Conservation (phyloP, 2,797 vertebrate genomes). For the Danio jaintianensis region DNA sequence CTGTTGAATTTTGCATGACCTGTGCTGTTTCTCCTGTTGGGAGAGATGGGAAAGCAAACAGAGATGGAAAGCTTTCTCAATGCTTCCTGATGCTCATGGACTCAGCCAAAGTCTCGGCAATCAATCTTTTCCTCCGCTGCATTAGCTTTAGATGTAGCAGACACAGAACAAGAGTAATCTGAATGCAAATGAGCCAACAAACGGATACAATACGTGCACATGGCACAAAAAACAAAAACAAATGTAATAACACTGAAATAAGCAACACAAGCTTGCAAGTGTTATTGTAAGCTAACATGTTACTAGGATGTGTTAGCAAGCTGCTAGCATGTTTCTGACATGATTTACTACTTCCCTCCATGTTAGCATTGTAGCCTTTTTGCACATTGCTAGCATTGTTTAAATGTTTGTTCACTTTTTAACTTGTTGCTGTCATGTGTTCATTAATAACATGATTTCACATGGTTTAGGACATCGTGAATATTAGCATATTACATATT, state of each 20-base stretch:
- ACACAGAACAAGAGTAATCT: conserved; percentile 51
- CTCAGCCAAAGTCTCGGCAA: conserved; percentile 43
- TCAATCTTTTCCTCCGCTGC: conserved; percentile 51
- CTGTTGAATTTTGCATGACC: conserved; percentile 61
- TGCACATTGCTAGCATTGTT: too few species aligned
- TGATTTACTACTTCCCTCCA: too few species aligned
- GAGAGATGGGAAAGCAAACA: conserved; percentile 50
- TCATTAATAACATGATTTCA: too few species aligned
- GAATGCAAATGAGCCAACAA: conserved; percentile 62
- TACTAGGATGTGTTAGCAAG: too few species aligned
- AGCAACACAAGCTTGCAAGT: neutral
- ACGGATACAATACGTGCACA: conserved; percentile 30
- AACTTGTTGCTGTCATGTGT: too few species aligned
- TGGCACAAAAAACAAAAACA: conserved; percentile 5
- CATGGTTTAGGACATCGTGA: too few species aligned
- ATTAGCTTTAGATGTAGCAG: conserved; percentile 26
- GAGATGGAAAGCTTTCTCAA: conserved; percentile 58
- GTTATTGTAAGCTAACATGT: too few species aligned
- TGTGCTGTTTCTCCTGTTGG: conserved; percentile 28
- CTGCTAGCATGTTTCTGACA: too few species aligned
- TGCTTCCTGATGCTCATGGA: conserved; percentile 55
- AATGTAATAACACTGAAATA: neutral
- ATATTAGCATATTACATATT: too few species aligned
- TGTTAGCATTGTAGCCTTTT: too few species aligned
- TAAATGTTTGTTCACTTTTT: too few species aligned